phyloP scores from a whole-genome alignment of 2,888 invertebrate species.

The Sinelater perroti region DNA sequence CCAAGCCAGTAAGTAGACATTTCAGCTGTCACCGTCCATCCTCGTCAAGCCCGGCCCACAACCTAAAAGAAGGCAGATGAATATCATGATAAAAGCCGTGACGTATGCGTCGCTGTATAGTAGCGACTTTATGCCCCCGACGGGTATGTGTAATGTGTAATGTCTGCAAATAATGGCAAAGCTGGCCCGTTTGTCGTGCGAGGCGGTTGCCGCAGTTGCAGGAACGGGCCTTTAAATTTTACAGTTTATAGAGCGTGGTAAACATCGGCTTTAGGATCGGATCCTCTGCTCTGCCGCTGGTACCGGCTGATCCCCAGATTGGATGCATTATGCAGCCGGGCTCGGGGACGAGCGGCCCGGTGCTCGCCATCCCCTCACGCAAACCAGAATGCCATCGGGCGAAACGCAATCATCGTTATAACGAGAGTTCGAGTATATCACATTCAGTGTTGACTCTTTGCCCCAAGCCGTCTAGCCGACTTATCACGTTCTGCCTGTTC shows the following conservation, averaged over 20 bases:
- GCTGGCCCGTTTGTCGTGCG: slow-evolving; percentile 49
- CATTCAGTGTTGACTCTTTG: too few relatives aligned
- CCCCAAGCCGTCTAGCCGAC: too few relatives aligned
- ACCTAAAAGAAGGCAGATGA: slow-evolving; percentile 52
- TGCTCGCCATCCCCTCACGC: too few relatives aligned
- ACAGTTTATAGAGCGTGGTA: slow-evolving; percentile 58
- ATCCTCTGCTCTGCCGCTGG: slow-evolving; percentile 28
- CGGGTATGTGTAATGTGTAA: slow-evolving; percentile 56
- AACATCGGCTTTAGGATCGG: slow-evolving; percentile 48
- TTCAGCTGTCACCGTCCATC: slow-evolving; percentile 56
- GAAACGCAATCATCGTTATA: too few relatives aligned
- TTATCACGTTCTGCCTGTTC: too few relatives aligned
- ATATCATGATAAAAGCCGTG: slow-evolving; percentile 56
- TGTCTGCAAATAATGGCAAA: slow-evolving; percentile 57
- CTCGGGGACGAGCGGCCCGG: too few relatives aligned
- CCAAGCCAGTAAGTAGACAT: slow-evolving; percentile 45
- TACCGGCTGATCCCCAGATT: slow-evolving; percentile 26
- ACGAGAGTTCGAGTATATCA: too few relatives aligned
- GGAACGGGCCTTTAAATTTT: slow-evolving; percentile 54
- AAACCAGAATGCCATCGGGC: too few relatives aligned
- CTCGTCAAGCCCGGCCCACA: slow-evolving; percentile 47
- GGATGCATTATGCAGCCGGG: slow-evolving; percentile 33
- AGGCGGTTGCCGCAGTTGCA: slow-evolving; percentile 47
- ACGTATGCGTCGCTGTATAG: slow-evolving; percentile 55
- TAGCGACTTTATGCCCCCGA: slow-evolving; percentile 50